Conservation (phyloP, 2,888 invertebrate genomes). For the Cryptocephalus moraei region DNA sequence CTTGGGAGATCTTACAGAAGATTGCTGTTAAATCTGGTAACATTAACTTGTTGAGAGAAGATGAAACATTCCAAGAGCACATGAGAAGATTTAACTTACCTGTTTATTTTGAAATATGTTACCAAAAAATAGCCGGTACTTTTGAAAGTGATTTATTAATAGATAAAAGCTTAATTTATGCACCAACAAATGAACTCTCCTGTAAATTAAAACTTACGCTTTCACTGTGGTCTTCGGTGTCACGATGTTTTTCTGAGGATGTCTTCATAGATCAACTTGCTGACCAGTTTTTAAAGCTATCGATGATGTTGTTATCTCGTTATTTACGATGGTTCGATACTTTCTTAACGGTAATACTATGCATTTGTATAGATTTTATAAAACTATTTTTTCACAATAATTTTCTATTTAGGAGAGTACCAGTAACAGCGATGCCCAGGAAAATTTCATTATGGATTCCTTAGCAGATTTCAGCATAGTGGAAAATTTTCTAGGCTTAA, state of each 20-base stretch:
- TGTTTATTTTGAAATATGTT: constrained; percentile 93
- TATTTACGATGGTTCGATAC: constrained; percentile 61
- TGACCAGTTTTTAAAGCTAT: constrained; percentile 82
- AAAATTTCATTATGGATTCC: constrained; percentile 25
- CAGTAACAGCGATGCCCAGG: too few species aligned
- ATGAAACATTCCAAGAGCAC: constrained; percentile 66
- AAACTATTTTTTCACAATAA: not conserved
- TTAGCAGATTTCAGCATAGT: constrained; percentile 24
- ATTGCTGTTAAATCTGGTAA: constrained; percentile 59
- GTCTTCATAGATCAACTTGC: constrained; percentile 69
- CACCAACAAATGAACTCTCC: constrained; percentile 30
- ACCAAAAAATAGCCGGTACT: constrained; percentile 81
- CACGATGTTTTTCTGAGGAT: constrained; percentile 64
- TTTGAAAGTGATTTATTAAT: constrained; percentile 40
- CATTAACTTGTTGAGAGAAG: constrained; percentile 49
- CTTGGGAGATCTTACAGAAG: constrained; percentile 61
- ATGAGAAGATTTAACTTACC: constrained; percentile 81
- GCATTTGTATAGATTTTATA: not conserved
- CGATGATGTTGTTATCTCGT: constrained; percentile 71
- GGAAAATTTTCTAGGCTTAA: constrained; percentile 16
- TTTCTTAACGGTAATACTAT: constrained; percentile 12
- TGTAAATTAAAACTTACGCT: constrained; percentile 37
- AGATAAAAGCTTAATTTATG: constrained; percentile 15
- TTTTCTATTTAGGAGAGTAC: constrained; percentile 7
- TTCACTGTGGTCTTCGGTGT: constrained; percentile 39